A percentile compares a stretch with the other conserved stretches of the same genome.
phyloP scores from a whole-genome alignment of 2,888 invertebrate species.

The Pterostichus madidus region DNA sequence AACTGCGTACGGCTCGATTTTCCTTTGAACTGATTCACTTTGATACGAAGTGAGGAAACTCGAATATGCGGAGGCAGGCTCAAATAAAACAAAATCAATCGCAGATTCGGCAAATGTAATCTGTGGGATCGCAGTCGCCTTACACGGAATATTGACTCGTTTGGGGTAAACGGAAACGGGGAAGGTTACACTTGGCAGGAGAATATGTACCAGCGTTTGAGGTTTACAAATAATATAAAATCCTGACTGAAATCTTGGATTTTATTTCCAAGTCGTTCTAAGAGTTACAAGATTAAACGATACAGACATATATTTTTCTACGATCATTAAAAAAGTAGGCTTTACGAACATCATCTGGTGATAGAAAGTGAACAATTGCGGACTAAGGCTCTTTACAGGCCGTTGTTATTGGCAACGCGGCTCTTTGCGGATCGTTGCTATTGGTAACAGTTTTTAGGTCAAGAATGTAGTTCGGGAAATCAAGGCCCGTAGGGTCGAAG shows the following conservation, averaged over 20 bases:
- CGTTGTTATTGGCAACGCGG: too few species aligned
- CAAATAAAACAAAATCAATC: conserved; percentile 58
- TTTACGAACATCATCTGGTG: too few species aligned
- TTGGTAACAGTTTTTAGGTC: too few species aligned
- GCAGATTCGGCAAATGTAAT: conserved; percentile 53
- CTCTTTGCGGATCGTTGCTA: too few species aligned
- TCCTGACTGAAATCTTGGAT: conserved; percentile 2
- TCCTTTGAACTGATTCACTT: conserved; percentile 56
- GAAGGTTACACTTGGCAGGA: too few species aligned
- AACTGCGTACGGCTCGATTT: conserved; percentile 36
- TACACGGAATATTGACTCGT: conserved; percentile 42
- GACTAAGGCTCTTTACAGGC: too few species aligned
- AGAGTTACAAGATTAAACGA: too few species aligned
- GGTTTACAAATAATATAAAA: conserved; percentile 37
- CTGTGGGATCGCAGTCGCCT: conserved; percentile 40
- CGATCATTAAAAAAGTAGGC: too few species aligned
- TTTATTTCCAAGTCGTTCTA: neutral
- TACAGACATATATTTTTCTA: too few species aligned
- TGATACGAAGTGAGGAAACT: conserved; percentile 18
- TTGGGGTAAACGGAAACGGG: conserved; percentile 26
- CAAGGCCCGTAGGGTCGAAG: too few species aligned
- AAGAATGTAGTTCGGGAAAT: too few species aligned
- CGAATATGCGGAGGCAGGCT: conserved; percentile 14
- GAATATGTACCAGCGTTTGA: conserved; percentile 15
- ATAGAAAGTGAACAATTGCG: too few species aligned